Evolutionary conservation across 2,888 invertebrate genomes (phyloP), one percentile per base, ranked within the genome.

Genomic region (Heliconius sara): DNA sequence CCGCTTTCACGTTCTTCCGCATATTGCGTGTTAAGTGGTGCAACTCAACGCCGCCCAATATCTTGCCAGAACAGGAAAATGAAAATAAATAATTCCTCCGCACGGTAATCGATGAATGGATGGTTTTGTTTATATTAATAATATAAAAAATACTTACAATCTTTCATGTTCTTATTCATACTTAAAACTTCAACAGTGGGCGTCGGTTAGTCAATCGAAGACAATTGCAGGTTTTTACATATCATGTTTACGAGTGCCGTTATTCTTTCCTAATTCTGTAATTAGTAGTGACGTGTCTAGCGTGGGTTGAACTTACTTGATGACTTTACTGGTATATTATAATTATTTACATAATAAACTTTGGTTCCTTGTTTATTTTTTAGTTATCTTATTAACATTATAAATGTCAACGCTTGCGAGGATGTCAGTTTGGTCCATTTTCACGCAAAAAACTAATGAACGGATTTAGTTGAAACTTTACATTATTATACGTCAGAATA

Each of bases 171-270:
- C 89, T 91, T 90, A 90, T 88, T 90, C 89, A 86, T 87, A 87
- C 88, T 89, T 90, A 81, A 70, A 70, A 43, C 70, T 16, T 7
- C 25, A 85, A 85, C 80, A 86, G 93, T 94, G 89, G 94, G 94
- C 90, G 94, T 90, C 81, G 84, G 34, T 81, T 82, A 83, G 80
- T 81, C 83, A 83, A 83, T 84, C 82, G 87, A 88, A 92, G 88
- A 93, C 93, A 93, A 93, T 93, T 88, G 92, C 85, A 85, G 82
- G 80, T 88, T 84, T 85, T 88, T 90, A 88, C 79, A 77, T 90
- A 91, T 91, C 92, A 91, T 88, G 91, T 88, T 88, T 84, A 86
- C 86, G 73, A 76, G 86, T 86, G 85, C 90, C 91, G 92, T 91
- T 93, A 91, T 39, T 73, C 85, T 84, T 86, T 86, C 84, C 84